Evolutionary conservation across 92 coral and sea anemone species (phyloP), one percentile per base, ranked within the genome.

Genomic region (Zoanthus sansibaricus): DNA sequence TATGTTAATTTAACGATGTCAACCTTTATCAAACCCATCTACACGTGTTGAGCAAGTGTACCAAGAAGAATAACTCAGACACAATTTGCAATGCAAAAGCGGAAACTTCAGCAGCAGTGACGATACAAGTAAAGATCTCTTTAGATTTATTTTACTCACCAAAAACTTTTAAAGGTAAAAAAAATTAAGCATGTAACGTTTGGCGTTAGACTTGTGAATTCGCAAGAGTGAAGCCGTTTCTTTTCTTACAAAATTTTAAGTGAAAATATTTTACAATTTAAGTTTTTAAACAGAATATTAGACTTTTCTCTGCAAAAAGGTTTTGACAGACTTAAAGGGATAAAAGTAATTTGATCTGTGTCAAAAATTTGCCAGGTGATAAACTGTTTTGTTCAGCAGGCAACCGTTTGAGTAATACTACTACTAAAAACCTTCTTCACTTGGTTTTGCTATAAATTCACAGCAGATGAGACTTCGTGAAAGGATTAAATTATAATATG

Each of bases 1-100:
- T 80, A 80, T 80, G 85, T 47, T 80, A 80, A 80, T 80, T 66
- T 68, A 13, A 64, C n/a, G 75, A 14, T 74, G 85, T 80, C 73
- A 48, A 78, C 62, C 44, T 80, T 80, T 64, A 80, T 80, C 75
- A 67, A 80, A n/a, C 30, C 46, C 47, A 80, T 80, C 85, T 80
- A 66, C 85, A 80, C 85, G 85, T 80, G 85, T 80, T 80, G 73
- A 66, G 59, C 71, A 18, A 47, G 45, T 80, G 66, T 20, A 61
- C 59, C 47, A 48, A 45, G 61, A 79, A 61, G 58, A 80, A 80
- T 64, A 80, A 9, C 44, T 80, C 47, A 13, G 67, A 80, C 75
- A 76, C 16, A 64, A 80, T 80, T 80, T 80, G 85, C 85, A 80
- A 64, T 64, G 74, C 85, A 46, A 80, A 80, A 69, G 31, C 16